These are phyloP conservation scores for Dendrocincla fuliginosa DNA, from an alignment of 2,797 vertebrate genomes.

Conservation along the genomic window DNA sequence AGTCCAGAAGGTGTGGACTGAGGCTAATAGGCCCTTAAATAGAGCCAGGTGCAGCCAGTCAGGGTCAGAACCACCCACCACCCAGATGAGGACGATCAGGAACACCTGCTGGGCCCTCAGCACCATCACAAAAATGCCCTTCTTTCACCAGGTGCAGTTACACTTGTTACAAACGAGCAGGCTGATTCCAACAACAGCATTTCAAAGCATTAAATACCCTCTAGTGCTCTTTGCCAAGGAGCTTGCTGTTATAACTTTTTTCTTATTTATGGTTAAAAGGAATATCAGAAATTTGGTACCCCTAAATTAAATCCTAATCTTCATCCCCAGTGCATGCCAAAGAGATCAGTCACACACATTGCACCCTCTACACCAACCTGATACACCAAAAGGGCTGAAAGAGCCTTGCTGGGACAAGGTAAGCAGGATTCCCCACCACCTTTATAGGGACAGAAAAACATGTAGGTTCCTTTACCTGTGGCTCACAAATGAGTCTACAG, in stretches of 20 bases:
- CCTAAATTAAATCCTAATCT: not conserved
- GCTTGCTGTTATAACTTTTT: not conserved
- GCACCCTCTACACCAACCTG: not conserved
- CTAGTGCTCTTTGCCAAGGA: not conserved
- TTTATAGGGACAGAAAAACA: rapidly evolving
- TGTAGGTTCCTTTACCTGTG: not conserved
- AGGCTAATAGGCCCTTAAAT: rapidly evolving
- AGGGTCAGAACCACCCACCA: rapidly evolving
- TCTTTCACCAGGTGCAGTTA: not conserved
- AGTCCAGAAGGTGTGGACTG: rapidly evolving
- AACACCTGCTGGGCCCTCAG: not conserved
- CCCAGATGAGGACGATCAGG: not conserved
- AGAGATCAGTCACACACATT: not conserved
- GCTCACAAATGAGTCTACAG: not conserved
- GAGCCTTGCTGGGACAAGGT: not conserved
- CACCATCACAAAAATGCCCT: not conserved
- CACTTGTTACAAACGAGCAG: rapidly evolving
- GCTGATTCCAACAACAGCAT: not conserved
- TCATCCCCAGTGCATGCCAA: not conserved
- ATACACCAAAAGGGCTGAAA: not conserved
- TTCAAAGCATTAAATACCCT: not conserved
- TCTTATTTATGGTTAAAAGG: not conserved
- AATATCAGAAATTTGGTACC: not conserved
- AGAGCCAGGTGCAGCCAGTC: not conserved
- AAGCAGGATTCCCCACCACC: not conserved